Evolutionary conservation across 2,888 invertebrate species (phyloP).

Genomic region (Mycalesis mineus): DNA sequence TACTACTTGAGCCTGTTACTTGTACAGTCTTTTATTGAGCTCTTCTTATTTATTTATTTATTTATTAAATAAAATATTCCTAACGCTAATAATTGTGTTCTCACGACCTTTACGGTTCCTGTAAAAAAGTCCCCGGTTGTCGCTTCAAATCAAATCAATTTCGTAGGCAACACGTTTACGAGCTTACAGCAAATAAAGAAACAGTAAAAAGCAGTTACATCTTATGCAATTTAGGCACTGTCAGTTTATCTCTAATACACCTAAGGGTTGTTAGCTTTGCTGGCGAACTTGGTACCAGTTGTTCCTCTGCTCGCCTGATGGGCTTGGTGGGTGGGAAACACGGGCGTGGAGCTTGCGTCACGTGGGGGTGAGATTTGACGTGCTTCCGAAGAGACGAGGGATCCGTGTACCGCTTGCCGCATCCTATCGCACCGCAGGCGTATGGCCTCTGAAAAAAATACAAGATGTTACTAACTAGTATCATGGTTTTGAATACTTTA

Average conservation of each 20-base stretch:
- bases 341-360: constrained; percentile 57
- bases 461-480: no score
- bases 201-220: no score
- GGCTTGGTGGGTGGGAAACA: constrained; percentile 58
- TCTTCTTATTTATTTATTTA: background rate
- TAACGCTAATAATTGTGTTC: no score
- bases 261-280: constrained; percentile 64
- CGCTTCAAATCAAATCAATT: no score
- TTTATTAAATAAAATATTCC: no score
- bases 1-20: constrained; percentile 45
- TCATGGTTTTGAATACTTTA: no score
- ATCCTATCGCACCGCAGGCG: constrained; percentile 91
- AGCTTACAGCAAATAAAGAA: no score
- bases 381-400: constrained; percentile 95
- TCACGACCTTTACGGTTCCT: no score
- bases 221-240: constrained; percentile 59
- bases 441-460: constrained; percentile 87
- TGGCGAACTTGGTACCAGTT: constrained; percentile 64
- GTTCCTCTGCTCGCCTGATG: constrained; percentile 51
- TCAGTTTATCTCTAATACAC: constrained; percentile 66
- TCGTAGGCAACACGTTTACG: no score
- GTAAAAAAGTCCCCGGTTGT: no score
- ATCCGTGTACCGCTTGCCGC: constrained; percentile 95
- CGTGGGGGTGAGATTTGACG: constrained; percentile 87
- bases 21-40: constrained; percentile 27